These are phyloP conservation scores for Ursus arctos DNA, from an alignment of 2,113 vertebrate species.

Conservation along the genomic window DNA sequence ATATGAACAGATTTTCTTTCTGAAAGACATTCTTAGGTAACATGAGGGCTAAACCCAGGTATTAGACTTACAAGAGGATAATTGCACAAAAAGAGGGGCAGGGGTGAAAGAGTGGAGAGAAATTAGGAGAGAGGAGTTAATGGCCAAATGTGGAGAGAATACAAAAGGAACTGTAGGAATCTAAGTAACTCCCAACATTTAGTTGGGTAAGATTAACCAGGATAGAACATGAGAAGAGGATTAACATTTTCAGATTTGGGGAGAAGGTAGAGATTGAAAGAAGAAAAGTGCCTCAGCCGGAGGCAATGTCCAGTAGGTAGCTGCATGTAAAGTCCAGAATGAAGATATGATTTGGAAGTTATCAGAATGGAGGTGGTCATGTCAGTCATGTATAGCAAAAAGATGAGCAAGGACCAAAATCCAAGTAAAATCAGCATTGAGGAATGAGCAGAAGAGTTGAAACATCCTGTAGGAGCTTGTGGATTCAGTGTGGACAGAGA, in stretches of 20 bases:
- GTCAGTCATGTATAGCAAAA: background rate
- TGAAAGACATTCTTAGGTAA: background rate
- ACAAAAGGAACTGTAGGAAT: background rate
- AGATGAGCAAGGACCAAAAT: background rate
- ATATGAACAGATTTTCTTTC: background rate
- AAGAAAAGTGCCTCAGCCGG: background rate
- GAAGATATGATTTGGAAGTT: background rate
- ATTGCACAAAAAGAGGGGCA: background rate
- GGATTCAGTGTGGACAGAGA: background rate
- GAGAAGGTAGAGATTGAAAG: background rate
- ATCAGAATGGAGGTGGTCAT: background rate
- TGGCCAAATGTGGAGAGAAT: background rate
- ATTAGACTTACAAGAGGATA: background rate
- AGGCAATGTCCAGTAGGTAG: background rate
- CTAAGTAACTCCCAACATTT: background rate
- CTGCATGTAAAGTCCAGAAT: background rate
- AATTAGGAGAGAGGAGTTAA: background rate
- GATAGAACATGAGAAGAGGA: background rate
- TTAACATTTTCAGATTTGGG: background rate
- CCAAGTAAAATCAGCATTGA: background rate
- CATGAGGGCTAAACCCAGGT: background rate
- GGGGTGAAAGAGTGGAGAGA: background rate
- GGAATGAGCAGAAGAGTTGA: background rate
- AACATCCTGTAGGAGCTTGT: background rate
- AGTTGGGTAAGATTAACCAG: background rate